Evolutionary conservation across 2,888 invertebrate species (phyloP).

Genomic region (Melanostoma scalare): DNA sequence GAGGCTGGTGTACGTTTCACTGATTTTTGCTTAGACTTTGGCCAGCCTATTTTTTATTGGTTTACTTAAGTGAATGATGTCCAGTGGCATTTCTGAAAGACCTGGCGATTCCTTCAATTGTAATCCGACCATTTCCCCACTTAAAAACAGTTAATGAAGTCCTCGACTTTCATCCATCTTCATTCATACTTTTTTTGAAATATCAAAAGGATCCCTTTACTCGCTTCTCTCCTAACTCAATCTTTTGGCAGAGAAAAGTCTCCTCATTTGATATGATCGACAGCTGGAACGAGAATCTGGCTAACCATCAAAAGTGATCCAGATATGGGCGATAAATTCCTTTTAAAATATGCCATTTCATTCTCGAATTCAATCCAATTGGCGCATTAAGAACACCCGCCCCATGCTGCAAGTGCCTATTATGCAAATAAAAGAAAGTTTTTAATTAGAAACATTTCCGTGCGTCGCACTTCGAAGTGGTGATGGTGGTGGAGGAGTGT

Average conservation of each 20-base stretch:
- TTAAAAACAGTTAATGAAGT: no score
- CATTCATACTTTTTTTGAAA: no score
- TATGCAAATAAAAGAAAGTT: conserved; percentile 65
- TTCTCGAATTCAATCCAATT: conserved; percentile 62
- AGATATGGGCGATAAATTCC: conserved; percentile 42
- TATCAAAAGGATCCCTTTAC: no score
- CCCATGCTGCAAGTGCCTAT: conserved; percentile 29
- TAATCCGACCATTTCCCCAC: no score
- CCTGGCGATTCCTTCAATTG: no score
- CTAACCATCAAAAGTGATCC: not conserved
- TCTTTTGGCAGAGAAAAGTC: not conserved
- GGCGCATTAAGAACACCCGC: conserved; percentile 60
- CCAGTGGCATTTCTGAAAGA: no score
- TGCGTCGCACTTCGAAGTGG: conserved; percentile 34
- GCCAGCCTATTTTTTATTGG: no score
- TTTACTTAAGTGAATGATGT: no score
- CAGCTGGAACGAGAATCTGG: conserved; percentile 38
- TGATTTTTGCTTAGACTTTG: no score
- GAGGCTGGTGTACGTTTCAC: not conserved
- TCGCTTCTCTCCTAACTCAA: not conserved
- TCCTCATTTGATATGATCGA: conserved; percentile 24
- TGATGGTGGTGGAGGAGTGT: not conserved
- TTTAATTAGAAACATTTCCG: conserved; percentile 71
- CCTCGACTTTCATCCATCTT: no score
- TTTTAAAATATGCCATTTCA: conserved; percentile 36